Evolutionary conservation across 2,888 invertebrate species (phyloP), one percentile per base, ranked within the genome.

Genomic region (Drosophila affinis): DNA sequence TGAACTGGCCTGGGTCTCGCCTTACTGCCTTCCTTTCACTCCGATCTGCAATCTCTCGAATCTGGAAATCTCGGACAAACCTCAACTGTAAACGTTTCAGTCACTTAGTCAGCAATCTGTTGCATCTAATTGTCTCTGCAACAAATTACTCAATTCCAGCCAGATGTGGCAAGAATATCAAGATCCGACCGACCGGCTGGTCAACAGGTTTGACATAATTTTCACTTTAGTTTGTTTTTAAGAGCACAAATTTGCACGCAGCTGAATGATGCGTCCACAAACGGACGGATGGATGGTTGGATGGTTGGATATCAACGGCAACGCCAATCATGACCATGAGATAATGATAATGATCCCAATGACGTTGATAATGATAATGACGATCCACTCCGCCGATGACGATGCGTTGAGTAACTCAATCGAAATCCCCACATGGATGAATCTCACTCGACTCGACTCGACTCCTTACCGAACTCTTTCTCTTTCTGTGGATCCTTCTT

Each of bases 101-200:
- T 82, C 85, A 79, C 77, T 85, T 85, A 84, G 85, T 85, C 87
- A 85, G 79, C 85, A 85, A 87, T 85, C 87, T 85, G 87, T 79
- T 81, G 87, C 87, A 85, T 87, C 87, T 85, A 81, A 85, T 85
- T 83, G 86, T 83, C 77, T 83, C 68, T 86, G 76, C 81, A 81
- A 69, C 86, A 83, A 83, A 83, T 83, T 83, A 83, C 83, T 83
- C 83, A 83, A 83, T 83, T 77, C 83, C 80, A 67, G 75, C 65
- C 53, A 69, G 79, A 62, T 51, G 54, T 9, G 46, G 60, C 68
- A 56, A 45, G 45, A 54, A 58, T 62, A 62, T 70, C 56, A 63
- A 60, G 61, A 71, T 78, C 54, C 64, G 47, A 61, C 51, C 55
- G 47, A 61, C 51, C 55, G 58, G 71, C 52, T 62, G 62, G 62